phyloP scores from a whole-genome alignment of 2,113 vertebrate genomes.

The Etia nguti region DNA sequence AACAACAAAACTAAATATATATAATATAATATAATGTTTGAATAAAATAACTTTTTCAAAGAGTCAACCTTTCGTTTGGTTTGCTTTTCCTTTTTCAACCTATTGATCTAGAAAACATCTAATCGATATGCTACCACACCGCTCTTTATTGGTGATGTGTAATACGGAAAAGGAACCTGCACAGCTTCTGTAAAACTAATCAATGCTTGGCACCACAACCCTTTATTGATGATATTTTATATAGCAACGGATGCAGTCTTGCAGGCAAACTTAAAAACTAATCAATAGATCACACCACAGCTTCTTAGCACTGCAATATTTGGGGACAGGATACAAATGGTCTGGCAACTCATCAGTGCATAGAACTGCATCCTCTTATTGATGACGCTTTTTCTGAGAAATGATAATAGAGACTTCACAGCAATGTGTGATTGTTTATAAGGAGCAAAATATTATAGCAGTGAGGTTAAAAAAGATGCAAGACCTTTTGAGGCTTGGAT shows the following conservation, averaged over 20 bases:
- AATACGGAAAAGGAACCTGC: background rate
- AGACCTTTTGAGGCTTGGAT: background rate
- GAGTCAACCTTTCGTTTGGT: background rate
- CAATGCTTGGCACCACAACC: background rate
- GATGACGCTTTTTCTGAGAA: background rate
- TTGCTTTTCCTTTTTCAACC: background rate
- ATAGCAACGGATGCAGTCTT: background rate
- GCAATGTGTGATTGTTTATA: background rate
- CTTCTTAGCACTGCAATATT: background rate
- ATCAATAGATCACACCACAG: constrained; percentile 1
- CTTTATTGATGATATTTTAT: constrained; percentile 1
- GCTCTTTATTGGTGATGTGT: background rate
- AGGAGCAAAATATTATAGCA: background rate
- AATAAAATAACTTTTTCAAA: background rate
- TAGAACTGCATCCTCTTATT: background rate
- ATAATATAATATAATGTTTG: background rate
- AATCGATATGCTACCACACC: background rate
- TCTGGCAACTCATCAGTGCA: background rate
- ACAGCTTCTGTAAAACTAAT: background rate
- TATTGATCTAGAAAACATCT: background rate
- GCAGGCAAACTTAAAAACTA: background rate
- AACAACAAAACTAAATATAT: background rate
- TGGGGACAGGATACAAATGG: background rate
- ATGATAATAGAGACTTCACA: background rate
- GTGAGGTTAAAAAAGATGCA: background rate